These are phyloP conservation scores for Polydrusus cervinus DNA, from an alignment of 2,888 invertebrate species.

Conservation along the genomic window DNA sequence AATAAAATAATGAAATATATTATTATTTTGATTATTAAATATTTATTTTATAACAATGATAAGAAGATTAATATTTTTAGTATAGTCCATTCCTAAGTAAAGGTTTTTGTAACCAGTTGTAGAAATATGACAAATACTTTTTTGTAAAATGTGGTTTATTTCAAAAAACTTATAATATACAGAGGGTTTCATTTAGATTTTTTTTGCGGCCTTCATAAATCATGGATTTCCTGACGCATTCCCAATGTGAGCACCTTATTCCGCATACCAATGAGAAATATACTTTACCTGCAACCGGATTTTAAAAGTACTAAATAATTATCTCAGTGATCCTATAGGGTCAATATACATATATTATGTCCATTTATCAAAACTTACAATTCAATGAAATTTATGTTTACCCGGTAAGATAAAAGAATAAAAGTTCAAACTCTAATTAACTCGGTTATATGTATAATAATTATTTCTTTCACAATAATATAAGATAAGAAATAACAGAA, in stretches of 20 bases:
- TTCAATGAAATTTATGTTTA: neutral
- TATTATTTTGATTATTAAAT: neutral
- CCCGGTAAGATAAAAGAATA: constrained; percentile 3
- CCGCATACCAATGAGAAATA: neutral
- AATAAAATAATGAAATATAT: neutral
- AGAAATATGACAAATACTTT: no score
- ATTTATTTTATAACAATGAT: neutral
- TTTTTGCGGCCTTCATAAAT: no score
- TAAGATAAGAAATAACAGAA: no score
- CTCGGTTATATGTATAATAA: neutral
- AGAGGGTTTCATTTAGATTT: no score
- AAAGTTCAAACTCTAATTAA: neutral
- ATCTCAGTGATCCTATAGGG: neutral
- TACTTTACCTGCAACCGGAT: neutral
- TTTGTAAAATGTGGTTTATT: no score
- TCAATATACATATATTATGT: neutral
- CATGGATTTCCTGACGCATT: no score
- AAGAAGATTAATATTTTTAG: neutral
- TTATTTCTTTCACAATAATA: neutral
- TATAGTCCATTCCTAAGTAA: neutral
- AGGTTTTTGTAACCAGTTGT: neutral
- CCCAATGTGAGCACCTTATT: neutral
- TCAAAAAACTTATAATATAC: no score
- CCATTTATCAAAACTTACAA: neutral
- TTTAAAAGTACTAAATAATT: neutral